Evolutionary conservation across 1,140 invertebrate genomes (phyloP).

Genomic region (Nephotettix cincticeps): DNA sequence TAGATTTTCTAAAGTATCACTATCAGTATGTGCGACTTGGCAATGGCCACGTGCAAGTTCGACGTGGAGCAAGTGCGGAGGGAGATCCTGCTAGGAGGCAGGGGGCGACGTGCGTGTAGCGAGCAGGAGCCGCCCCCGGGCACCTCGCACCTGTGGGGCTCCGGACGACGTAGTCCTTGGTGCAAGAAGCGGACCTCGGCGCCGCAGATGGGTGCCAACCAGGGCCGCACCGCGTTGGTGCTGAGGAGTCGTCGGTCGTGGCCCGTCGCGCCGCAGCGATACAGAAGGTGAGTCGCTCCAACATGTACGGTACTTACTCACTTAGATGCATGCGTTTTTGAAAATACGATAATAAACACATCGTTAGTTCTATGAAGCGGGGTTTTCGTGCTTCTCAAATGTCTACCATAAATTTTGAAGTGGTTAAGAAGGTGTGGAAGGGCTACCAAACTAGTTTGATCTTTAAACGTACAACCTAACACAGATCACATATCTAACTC

Average conservation of each 20-base stretch:
- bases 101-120: conserved; percentile 37
- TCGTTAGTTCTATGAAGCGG: too few species aligned
- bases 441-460: too few species aligned
- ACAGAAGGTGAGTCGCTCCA: conserved; percentile 39
- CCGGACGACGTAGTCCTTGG: conserved; percentile 38
- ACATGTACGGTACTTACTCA: too few species aligned
- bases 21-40: too few species aligned
- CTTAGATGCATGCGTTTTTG: too few species aligned
- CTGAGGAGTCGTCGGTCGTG: conserved; percentile 42
- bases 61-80: conserved; percentile 40
- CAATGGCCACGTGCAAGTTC: conserved; percentile 31
- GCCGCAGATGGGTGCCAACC: conserved; percentile 37
- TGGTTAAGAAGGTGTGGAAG: too few species aligned
- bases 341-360: too few species aligned
- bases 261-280: conserved; percentile 42
- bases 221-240: conserved; percentile 35
- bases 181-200: conserved; percentile 42
- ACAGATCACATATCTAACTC: too few species aligned
- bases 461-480: too few species aligned
- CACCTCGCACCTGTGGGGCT: conserved; percentile 40
- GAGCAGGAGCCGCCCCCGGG: conserved; percentile 38
- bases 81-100: conserved; percentile 39
- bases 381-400: too few species aligned
- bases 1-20: too few species aligned
- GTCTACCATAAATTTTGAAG: too few species aligned